Evolutionary conservation across 2,888 invertebrate species (phyloP), one percentile per base, ranked within the genome.

Genomic region (Balanococcus diminutus): DNA sequence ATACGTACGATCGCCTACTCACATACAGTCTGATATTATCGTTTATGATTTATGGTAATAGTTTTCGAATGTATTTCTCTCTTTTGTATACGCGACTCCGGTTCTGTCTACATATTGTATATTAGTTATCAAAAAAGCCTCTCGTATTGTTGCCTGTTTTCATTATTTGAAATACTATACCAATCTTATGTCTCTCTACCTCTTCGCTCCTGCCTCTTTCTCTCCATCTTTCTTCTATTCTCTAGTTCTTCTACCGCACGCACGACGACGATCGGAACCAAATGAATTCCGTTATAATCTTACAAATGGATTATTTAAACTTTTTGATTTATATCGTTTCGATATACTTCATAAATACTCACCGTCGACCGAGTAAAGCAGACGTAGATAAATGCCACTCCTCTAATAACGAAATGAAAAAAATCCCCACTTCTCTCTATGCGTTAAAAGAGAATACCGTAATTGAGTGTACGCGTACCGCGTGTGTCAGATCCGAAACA

Each of bases 11-110:
- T 67, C 61, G 61, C 61, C 61, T 28, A 67, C 61, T 67, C 75
- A 51, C 51, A 51, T 51, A 51, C 11, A 75, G 16, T 31, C n/a
- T 75, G 75, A 75, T 75, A 75, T 75, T 75, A 75, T 75, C 75
- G 75, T 32, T 31, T 75, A 75, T 75, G 75, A 75, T 75, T 75
- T 75, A 75, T 75, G 75, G 75, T 75, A 75, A 75, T 75, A 75
- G 75, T 75, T 75, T 75, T 75, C 32, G 75, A 75, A 75, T 75
- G 75, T 75, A 75, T 75, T n/a, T 67, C 14, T 75, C 75, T 75
- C 75, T 75, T 75, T 75, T 75, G 75, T 75, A 75, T 75, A 5
- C 75, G 61, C 61, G 31, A 19, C 75, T 32, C n/a, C n/a, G n/a
- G n/a, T n/a, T n/a, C n/a, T n/a, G 16, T 36, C 51, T 51, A 51